A percentile compares a stretch with the other conserved stretches of the same genome.
Evolutionary conservation across 2,113 vertebrate species (phyloP).

Genomic region (Pelvicachromis taeniatus): DNA sequence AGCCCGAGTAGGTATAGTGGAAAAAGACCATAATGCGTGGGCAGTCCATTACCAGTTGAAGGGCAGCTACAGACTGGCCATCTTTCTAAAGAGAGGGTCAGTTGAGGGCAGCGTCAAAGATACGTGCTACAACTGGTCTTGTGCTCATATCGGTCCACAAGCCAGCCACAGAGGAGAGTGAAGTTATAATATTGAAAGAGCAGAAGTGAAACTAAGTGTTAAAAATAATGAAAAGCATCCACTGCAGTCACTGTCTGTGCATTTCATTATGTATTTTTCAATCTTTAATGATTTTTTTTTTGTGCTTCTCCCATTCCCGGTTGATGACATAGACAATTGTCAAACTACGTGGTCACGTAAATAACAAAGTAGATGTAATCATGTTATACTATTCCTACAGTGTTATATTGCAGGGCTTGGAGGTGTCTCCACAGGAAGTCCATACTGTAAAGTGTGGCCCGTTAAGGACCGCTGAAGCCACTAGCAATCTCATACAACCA

Average conservation of each 20-base stretch:
- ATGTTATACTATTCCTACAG: neutral
- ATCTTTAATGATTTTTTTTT: neutral
- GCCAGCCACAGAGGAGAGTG: neutral
- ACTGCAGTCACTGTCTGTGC: neutral
- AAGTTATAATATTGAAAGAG: neutral
- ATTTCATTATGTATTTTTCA: neutral
- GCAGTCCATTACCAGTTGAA: neutral
- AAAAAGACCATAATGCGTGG: neutral
- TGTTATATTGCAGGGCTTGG: neutral
- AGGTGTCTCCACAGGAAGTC: neutral
- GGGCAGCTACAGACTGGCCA: neutral
- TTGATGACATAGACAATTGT: neutral
- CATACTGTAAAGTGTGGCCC: neutral
- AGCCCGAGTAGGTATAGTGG: neutral
- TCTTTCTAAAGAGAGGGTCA: neutral
- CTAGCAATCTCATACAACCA: neutral
- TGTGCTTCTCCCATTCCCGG: neutral
- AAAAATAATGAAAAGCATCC: neutral
- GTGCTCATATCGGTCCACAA: neutral
- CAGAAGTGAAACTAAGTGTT: neutral
- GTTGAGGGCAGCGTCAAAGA: neutral
- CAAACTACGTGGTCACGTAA: neutral
- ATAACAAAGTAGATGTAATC: neutral
- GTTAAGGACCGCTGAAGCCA: neutral
- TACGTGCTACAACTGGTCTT: neutral